phyloP scores from a whole-genome alignment of 92 coral and sea anemone species.

The Parazoanthus darwini region DNA sequence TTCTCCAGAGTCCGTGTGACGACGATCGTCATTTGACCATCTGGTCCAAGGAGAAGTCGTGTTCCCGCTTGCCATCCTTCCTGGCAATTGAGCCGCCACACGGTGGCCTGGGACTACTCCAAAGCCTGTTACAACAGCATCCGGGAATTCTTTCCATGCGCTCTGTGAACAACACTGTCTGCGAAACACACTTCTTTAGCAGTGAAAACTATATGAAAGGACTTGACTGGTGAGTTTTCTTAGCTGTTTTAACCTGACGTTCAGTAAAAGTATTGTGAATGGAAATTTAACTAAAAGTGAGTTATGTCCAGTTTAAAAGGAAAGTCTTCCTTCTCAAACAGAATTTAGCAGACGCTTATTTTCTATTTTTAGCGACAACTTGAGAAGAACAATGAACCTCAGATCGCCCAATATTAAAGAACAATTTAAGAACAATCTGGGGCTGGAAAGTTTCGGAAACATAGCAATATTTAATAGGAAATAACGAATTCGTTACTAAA shows the following conservation, averaged over 20 bases:
- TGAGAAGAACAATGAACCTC: too few relatives aligned
- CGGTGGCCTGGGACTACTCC: slow-evolving; percentile 88
- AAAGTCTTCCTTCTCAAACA: too few relatives aligned
- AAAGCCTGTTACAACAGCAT: slow-evolving; percentile 72
- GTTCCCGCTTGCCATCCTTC: slow-evolving; percentile 89
- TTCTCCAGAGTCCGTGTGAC: slow-evolving; percentile 89
- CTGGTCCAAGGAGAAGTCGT: slow-evolving; percentile 89
- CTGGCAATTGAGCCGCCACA: slow-evolving; percentile 93
- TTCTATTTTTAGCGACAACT: too few relatives aligned
- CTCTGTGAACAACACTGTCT: slow-evolving; percentile 39
- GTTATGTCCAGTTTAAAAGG: too few relatives aligned
- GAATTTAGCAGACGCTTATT: too few relatives aligned
- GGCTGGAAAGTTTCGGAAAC: too few relatives aligned
- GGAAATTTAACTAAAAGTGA: too few relatives aligned
- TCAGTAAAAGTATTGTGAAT: not conserved
- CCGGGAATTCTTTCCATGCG: slow-evolving; percentile 68
- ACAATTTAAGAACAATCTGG: too few relatives aligned
- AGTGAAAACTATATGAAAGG: slow-evolving; percentile 94
- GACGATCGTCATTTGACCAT: slow-evolving; percentile 92
- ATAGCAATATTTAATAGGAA: too few relatives aligned
- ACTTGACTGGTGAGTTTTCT: slow-evolving; percentile 81
- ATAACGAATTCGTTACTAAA: too few relatives aligned
- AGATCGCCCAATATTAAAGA: too few relatives aligned
- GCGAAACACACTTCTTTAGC: slow-evolving; percentile 84
- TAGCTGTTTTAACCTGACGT: not conserved